A percentile compares a stretch with the other conserved stretches of the same genome.
phyloP scores from a whole-genome alignment of 2,888 invertebrate genomes.

The Gisinianus flammeolus region DNA sequence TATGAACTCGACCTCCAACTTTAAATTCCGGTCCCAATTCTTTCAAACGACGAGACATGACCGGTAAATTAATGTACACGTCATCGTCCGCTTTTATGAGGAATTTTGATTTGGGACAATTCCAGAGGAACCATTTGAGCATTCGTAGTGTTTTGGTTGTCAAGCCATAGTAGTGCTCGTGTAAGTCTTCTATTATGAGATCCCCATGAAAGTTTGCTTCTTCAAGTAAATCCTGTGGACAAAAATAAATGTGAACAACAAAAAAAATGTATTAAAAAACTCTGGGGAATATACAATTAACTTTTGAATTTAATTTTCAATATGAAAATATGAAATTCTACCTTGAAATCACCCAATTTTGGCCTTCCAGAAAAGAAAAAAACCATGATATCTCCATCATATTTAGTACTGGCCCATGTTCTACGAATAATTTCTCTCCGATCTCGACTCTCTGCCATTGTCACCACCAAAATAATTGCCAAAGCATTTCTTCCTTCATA shows the following conservation, averaged over 20 bases:
- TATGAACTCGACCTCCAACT: slow-evolving; percentile 35
- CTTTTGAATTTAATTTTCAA: too few relatives aligned
- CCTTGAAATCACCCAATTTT: slow-evolving; percentile 1
- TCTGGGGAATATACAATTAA: too few relatives aligned
- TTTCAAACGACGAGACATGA: neutral
- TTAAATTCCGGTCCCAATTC: neutral
- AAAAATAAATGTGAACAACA: neutral
- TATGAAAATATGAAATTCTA: neutral
- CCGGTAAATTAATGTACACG: slow-evolving; percentile 29
- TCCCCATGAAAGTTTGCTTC: slow-evolving; percentile 32
- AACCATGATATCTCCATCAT: neutral
- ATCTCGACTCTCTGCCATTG: slow-evolving; percentile 3
- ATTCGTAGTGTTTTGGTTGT: slow-evolving; percentile 36
- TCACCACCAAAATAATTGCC: slow-evolving; percentile 27
- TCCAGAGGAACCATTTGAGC: slow-evolving; percentile 40
- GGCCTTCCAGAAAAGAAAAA: slow-evolving; percentile 36
- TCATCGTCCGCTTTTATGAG: slow-evolving; percentile 42
- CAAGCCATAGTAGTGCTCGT: slow-evolving; percentile 31
- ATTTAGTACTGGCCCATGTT: slow-evolving; percentile 30
- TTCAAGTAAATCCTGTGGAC: slow-evolving; percentile 1
- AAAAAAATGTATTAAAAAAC: too few relatives aligned
- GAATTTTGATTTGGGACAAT: slow-evolving; percentile 26
- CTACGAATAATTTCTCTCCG: slow-evolving; percentile 22
- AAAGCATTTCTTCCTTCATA: slow-evolving; percentile 13
- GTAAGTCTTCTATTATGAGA: slow-evolving; percentile 38